These are phyloP conservation scores for Protobothrops mucrosquamatus DNA, from an alignment of 2,113 vertebrate genomes.

Conservation along the genomic window DNA sequence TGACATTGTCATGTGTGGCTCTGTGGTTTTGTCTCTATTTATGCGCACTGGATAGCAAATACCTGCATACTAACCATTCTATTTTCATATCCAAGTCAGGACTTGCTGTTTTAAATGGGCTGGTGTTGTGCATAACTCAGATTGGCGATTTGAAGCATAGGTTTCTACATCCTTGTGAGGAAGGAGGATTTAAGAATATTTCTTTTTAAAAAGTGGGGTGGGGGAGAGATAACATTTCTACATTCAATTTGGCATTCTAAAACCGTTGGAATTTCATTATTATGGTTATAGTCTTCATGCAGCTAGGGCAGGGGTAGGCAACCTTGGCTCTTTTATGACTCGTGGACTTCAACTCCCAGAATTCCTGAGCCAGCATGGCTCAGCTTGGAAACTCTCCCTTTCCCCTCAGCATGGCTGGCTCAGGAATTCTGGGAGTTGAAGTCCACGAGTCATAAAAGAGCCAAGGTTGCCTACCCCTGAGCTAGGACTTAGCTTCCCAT, in stretches of 20 bases:
- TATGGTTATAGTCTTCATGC: slow-evolving; percentile 58
- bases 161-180: background rate
- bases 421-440: too few species aligned
- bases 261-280: slow-evolving; percentile 43
- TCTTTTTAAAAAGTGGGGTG: background rate
- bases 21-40: background rate
- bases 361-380: too few species aligned
- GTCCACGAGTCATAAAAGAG: too few species aligned
- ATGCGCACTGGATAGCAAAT: background rate
- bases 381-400: too few species aligned
- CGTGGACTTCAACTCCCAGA: too few species aligned
- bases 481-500: slow-evolving; percentile 50
- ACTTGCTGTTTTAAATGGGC: background rate
- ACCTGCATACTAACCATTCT: background rate
- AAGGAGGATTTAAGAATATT: background rate
- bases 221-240: slow-evolving; percentile 15
- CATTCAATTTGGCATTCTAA: slow-evolving; percentile 42
- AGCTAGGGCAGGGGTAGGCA: too few species aligned
- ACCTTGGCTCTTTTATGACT: too few species aligned
- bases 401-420: too few species aligned
- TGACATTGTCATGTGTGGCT: background rate
- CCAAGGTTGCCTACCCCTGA: too few species aligned
- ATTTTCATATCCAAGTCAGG: slow-evolving; percentile 25
- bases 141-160: background rate
- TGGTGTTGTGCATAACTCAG: slow-evolving; percentile 10